Evolutionary conservation across 1,140 invertebrate genomes (phyloP), one percentile per base, ranked within the genome.

Genomic region (Tachypleus tridentatus): DNA sequence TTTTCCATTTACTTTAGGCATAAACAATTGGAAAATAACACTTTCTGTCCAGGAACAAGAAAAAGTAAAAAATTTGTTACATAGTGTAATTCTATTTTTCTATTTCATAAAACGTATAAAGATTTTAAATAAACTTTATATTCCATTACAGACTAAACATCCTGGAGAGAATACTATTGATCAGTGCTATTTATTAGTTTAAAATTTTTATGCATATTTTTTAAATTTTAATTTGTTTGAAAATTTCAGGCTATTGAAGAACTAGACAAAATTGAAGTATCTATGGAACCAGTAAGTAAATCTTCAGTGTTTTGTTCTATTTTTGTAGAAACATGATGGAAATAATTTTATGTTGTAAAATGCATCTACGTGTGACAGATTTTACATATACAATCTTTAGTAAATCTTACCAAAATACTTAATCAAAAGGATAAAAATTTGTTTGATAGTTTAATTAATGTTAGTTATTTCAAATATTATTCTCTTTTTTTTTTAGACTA

Each of bases 261-360:
- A 52, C 64, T 72, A 10, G 71, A 72, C 61, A 72, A 72, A 51
- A 72, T 72, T 64, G 71, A 72, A 69, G 71, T 72, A 9, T 11
- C 66, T 47, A 63, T 61, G 7, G 66, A 67, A 61, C 54, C 63
- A 51, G 66, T 67, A 60, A 47, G 58, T 59, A 11, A 5, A 59
- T 48, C 47, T 11, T 58, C 2, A 29, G 29, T 29, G 29, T 29
- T 29, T 29, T 29, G 29, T 29, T 29, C 29, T 29, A 29, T 29
- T 29, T n/a, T 29, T 29, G 29, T 29, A 29, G 29, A 29, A 29
- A 29, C 29, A 29, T 29, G 29, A 29, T 29, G 29, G 29, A 29
- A 29, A 29, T 29, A 29, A 29, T 29, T 29, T 29, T 29, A 2
- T 29, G 29, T 29, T 29, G 29, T 29, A 29, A 1, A 29, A 29